Evolutionary conservation across 1,140 invertebrate genomes (phyloP).

Genomic region (Drosophila bocqueti): DNA sequence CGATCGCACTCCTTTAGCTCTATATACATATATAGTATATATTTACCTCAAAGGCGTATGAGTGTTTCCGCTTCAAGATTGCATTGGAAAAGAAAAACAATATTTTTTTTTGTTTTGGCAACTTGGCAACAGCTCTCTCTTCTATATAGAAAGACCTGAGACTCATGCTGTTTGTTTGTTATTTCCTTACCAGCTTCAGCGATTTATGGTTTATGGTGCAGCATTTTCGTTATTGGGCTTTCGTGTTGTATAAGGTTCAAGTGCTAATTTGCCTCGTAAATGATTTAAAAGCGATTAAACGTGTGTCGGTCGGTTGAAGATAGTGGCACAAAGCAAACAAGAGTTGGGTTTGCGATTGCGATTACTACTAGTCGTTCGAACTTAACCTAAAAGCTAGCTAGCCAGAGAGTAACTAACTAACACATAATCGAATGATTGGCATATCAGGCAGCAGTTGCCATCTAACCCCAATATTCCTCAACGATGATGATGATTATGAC

Average conservation of each 20-base stretch:
- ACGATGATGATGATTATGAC: constrained; percentile 12
- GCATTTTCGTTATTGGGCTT: constrained; percentile 22
- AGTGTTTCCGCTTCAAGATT: constrained; percentile 14
- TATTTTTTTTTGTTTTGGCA: background rate
- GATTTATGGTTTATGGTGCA: constrained; percentile 27
- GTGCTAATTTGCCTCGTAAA: constrained; percentile 74
- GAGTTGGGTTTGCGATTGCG: constrained; percentile 24
- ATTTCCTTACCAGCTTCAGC: constrained; percentile 20
- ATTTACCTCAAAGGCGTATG: too few relatives aligned
- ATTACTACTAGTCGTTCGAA: constrained; percentile 49
- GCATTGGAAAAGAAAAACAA: constrained; percentile 19
- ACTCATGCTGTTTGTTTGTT: constrained; percentile 18
- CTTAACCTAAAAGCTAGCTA: constrained; percentile 19
- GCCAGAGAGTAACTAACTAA: constrained; percentile 5
- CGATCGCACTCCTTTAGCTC: background rate
- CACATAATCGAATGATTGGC: constrained; percentile 68
- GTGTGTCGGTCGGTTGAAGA: constrained; percentile 44
- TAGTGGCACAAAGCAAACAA: constrained; percentile 49
- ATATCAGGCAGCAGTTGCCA: constrained; percentile 16
- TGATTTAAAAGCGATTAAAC: constrained; percentile 79
- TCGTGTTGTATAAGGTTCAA: constrained; percentile 60
- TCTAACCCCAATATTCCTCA: constrained; percentile 27
- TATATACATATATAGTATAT: background rate
- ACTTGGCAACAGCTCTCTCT: constrained; percentile 16
- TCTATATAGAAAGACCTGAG: background rate